Conservation (phyloP, 1,140 invertebrate species). For the fruit fly (Drosophila melanogaster) region DNA sequence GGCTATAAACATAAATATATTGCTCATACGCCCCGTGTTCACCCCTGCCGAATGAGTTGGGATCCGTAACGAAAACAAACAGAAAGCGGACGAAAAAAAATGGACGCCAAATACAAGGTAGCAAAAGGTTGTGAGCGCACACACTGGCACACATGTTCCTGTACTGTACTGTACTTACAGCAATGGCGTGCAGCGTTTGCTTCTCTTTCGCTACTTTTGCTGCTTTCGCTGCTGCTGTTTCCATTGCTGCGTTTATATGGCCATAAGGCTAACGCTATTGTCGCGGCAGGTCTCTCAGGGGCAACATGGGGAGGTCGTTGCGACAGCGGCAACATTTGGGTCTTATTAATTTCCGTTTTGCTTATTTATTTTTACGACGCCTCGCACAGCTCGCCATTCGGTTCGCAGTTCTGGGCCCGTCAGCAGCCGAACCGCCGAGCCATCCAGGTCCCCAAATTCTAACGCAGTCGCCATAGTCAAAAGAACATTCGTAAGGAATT, state of each 20-base stretch:
- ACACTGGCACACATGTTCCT: slow-evolving; percentile 11
- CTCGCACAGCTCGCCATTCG: slow-evolving; percentile 33
- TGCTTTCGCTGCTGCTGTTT: slow-evolving; percentile 18
- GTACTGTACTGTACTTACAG: slow-evolving; percentile 29
- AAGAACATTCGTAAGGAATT: slow-evolving; percentile 27
- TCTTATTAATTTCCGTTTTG: slow-evolving; percentile 75
- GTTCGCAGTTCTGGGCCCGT: slow-evolving; percentile 40
- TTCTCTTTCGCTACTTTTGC: slow-evolving; percentile 26
- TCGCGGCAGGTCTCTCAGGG: slow-evolving; percentile 41
- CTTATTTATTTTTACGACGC: slow-evolving; percentile 70
- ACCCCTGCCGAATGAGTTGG: slow-evolving; percentile 27
- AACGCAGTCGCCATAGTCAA: slow-evolving; percentile 29
- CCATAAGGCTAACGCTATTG: slow-evolving; percentile 19
- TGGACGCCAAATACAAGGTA: slow-evolving; percentile 21
- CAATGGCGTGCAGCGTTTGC: slow-evolving; percentile 37
- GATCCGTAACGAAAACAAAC: slow-evolving; percentile 43
- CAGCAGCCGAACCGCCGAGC: slow-evolving; percentile 1
- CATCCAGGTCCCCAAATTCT: slow-evolving; percentile 31
- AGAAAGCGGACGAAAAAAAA: slow-evolving; percentile 30
- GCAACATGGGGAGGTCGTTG: slow-evolving; percentile 21
- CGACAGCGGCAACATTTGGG: slow-evolving; percentile 42
- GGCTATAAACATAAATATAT: slow-evolving; percentile 58
- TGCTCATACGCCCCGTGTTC: slow-evolving; percentile 41
- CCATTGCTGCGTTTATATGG: slow-evolving; percentile 12
- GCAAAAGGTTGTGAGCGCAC: slow-evolving; percentile 39